Evolutionary conservation across 64 coral and sea anemone species (phyloP), one percentile per base, ranked within the genome.

Genomic region (Montipora capricornis): DNA sequence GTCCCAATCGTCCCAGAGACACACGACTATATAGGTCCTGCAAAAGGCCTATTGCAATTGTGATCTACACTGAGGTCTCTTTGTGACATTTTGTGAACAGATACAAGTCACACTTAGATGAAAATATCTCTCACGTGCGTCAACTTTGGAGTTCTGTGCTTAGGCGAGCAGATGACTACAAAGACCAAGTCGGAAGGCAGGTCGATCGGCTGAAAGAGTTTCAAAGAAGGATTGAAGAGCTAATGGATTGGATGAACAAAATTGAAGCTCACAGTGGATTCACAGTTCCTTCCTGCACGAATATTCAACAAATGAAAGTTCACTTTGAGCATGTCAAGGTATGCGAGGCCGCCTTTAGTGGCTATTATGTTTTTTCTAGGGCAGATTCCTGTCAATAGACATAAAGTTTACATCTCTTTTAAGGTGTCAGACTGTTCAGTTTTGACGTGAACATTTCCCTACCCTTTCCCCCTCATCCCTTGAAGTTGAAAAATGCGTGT

Each of bases 311-410:
- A 8, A 68, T 99, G 66, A 96, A 99, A 62, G 92, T 81, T 45
- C 98, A 99, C 57, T 96, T 99, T 90, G 95, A 99, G 87, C 81
- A 99, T 89, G 95, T 99, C 48, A 96, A 99, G 98, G 98, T 99
- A 82, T 47, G 94, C 44, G 6, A 47, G 61, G 16, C 51, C 60
- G 8, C 75, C 17, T 26, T 22, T 62, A 7, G 59, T 61, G 19
- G n/a, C 15, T 64, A 14, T 64, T 64, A 14, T 64, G 19, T 55
- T 10, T 10, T 55, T 55, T 55, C 10, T 55, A 55, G 37, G 37
- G 37, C 37, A 37, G 37, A 37, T 37, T 37, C 37, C 37, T 37
- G 37, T 37, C 37, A 37, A 37, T 37, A 37, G 37, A 37, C 37
- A 37, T 37, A 2, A 37, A 37, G 37, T 37, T 37, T 37, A 37